Conservation (phyloP, 1,140 invertebrate species). For the Diploscapter pachys region DNA sequence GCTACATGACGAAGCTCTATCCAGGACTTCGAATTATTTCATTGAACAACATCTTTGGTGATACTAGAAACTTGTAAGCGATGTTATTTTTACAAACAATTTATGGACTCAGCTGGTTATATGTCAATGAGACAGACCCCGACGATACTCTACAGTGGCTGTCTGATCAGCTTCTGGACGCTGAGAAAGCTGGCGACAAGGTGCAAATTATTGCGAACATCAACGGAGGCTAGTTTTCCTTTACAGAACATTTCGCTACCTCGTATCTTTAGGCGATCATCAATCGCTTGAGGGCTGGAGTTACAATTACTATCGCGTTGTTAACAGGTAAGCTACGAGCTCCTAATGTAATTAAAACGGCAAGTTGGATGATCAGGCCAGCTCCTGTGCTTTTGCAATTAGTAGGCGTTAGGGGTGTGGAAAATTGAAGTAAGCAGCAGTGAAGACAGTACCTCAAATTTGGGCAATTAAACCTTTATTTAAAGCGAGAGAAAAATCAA, state of each 20-base stretch:
- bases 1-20: conserved; percentile 58
- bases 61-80: conserved; percentile 61
- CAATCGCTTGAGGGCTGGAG: conserved; percentile 43
- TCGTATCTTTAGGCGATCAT: conserved; percentile 20
- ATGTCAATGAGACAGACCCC: conserved; percentile 83
- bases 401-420: too few relatives aligned
- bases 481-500: too few relatives aligned
- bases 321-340: conserved; percentile 38
- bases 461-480: too few relatives aligned
- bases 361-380: too few relatives aligned
- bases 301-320: conserved; percentile 44
- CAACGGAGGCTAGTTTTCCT: conserved; percentile 42
- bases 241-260: conserved; percentile 45
- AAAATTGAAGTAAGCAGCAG: too few relatives aligned
- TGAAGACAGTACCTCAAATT: too few relatives aligned
- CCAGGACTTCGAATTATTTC: conserved; percentile 61
- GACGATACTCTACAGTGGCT: conserved; percentile 90
- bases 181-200: conserved; percentile 87
- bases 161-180: conserved; percentile 83
- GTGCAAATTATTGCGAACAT: conserved; percentile 47
- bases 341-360: too few relatives aligned
- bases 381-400: too few relatives aligned
- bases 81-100: not conserved
- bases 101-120: conserved; percentile 68
- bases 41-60: conserved; percentile 61